phyloP scores from a whole-genome alignment of 2,888 invertebrate species.

The Troides aeacus region DNA sequence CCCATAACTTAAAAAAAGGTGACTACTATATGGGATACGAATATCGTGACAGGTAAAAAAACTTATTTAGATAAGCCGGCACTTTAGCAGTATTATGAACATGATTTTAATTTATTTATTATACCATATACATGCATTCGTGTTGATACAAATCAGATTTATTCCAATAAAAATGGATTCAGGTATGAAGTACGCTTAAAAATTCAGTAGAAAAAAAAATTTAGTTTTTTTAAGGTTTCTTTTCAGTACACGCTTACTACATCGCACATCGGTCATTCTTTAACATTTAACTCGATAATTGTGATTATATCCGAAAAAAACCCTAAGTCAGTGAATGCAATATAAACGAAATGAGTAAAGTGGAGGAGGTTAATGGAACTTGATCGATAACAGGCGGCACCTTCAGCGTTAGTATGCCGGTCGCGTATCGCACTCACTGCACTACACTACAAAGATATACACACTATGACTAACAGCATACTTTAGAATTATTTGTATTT shows the following conservation, averaged over 20 bases:
- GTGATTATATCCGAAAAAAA: background rate
- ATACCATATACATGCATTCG: background rate
- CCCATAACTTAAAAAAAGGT: too few relatives aligned
- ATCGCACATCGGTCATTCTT: background rate
- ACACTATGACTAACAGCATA: background rate
- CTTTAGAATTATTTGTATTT: background rate
- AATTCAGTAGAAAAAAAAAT: background rate
- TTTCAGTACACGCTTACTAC: too few relatives aligned
- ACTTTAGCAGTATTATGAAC: background rate
- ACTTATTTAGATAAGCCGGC: background rate
- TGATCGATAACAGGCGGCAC: constrained; percentile 23
- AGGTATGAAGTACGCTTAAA: background rate
- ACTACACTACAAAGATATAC: background rate
- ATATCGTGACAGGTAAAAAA: background rate
- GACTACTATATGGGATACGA: too few relatives aligned
- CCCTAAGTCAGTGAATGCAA: background rate
- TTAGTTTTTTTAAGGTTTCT: too few relatives aligned
- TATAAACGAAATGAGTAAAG: background rate
- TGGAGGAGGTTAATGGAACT: constrained; percentile 15
- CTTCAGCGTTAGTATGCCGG: constrained; percentile 11
- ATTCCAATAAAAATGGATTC: background rate
- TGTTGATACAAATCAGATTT: background rate
- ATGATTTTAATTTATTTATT: background rate
- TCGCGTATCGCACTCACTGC: constrained; percentile 13
- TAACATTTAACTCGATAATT: background rate